phyloP scores from a whole-genome alignment of 2,888 invertebrate species.

The Pocota personata region DNA sequence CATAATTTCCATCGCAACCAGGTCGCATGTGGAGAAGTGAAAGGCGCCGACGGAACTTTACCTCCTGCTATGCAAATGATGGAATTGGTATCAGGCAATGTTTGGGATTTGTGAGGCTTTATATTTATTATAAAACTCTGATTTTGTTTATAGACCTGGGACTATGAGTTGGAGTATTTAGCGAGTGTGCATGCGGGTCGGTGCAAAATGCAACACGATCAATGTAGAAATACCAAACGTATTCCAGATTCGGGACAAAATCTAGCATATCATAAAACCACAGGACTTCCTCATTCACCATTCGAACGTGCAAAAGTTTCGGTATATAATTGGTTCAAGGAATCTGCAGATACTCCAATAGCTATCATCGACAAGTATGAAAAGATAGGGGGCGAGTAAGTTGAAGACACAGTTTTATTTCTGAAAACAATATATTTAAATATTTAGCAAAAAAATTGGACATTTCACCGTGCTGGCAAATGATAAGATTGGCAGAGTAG shows the following conservation, averaged over 20 bases:
- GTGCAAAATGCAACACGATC: constrained; percentile 46
- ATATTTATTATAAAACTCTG: not conserved
- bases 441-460: constrained; percentile 47
- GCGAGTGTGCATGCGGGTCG: constrained; percentile 34
- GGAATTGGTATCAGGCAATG: constrained; percentile 25
- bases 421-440: not conserved
- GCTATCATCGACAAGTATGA: not conserved
- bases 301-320: not conserved
- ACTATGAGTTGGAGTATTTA: constrained; percentile 60
- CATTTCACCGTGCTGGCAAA: constrained; percentile 56
- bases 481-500: constrained; percentile 43
- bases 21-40: constrained; percentile 37
- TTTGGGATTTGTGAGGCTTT: not conserved
- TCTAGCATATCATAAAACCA: constrained; percentile 20
- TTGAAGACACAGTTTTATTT: not conserved
- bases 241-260: constrained; percentile 49
- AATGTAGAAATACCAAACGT: constrained; percentile 44
- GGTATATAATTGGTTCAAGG: constrained; percentile 28
- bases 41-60: not conserved
- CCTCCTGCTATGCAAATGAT: constrained; percentile 36
- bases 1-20: constrained; percentile 58
- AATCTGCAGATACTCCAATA: not conserved
- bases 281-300: not conserved
- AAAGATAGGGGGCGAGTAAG: not conserved
- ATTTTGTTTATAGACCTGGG: constrained; percentile 31